These are phyloP conservation scores for Ophion ventricosus DNA, from an alignment of 2,888 invertebrate species.

Conservation along the genomic window DNA sequence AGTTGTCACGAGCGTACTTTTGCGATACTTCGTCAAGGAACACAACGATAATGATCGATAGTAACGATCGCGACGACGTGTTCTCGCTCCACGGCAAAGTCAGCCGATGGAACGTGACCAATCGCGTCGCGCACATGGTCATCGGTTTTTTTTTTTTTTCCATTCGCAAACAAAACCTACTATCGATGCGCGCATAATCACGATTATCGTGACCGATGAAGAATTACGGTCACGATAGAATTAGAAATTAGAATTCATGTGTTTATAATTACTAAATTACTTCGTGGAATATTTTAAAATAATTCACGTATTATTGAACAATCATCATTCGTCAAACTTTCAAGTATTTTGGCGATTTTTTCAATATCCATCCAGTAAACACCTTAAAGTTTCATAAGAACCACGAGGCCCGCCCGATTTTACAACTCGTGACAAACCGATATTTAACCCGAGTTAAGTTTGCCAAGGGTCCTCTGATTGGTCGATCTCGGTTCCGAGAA, in stretches of 20 bases:
- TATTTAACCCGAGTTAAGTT: neutral
- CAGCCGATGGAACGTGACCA: conserved; percentile 74
- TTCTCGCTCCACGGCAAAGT: conserved; percentile 62
- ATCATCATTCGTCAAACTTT: too few relatives aligned
- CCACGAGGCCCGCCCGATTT: too few relatives aligned
- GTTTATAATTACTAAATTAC: too few relatives aligned
- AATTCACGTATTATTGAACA: too few relatives aligned
- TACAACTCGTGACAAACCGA: too few relatives aligned
- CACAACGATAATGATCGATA: conserved; percentile 55
- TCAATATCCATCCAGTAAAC: too few relatives aligned
- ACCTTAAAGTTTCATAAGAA: too few relatives aligned
- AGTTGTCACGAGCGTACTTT: conserved; percentile 64
- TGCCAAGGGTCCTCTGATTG: too few relatives aligned
- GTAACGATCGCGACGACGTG: conserved; percentile 40
- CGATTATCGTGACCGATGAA: conserved; percentile 44
- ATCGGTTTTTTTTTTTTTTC: conserved; percentile 62
- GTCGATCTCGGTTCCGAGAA: too few relatives aligned
- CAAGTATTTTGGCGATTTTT: too few relatives aligned
- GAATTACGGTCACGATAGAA: conserved; percentile 8
- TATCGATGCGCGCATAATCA: conserved; percentile 58
- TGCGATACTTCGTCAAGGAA: conserved; percentile 49
- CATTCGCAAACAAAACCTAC: conserved; percentile 55
- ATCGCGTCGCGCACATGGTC: conserved; percentile 70
- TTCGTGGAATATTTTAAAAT: too few relatives aligned
- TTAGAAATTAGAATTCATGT: too few relatives aligned